Conservation (phyloP, 2,113 vertebrate genomes). For the Pungitius pungitius region DNA sequence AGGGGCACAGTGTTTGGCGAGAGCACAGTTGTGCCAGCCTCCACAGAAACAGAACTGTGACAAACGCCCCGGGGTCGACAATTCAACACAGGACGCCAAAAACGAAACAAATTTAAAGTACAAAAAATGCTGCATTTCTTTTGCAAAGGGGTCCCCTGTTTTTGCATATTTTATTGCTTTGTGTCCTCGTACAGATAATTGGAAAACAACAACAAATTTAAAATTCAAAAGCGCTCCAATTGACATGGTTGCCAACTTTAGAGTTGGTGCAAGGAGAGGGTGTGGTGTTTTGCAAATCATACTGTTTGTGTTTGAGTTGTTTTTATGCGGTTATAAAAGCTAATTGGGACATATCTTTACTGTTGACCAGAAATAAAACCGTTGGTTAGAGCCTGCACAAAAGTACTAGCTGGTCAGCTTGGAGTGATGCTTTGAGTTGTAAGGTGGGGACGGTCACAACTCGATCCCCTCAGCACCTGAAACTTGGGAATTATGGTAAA, state of each 20-base stretch:
- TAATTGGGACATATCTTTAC: constrained; percentile 65
- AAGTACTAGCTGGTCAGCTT: constrained; percentile 63
- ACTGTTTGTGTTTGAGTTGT: constrained; percentile 74
- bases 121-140: constrained; percentile 81
- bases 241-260: constrained; percentile 66
- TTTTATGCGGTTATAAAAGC: constrained; percentile 72
- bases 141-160: constrained; percentile 71
- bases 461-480: constrained; percentile 58
- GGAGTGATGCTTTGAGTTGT: constrained; percentile 61
- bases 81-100: constrained; percentile 82
- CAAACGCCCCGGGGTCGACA: constrained; percentile 76
- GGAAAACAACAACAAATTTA: constrained; percentile 66
- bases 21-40: constrained; percentile 68
- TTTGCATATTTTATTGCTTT: constrained; percentile 64
- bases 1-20: constrained; percentile 62
- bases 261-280: constrained; percentile 58
- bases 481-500: constrained; percentile 57
- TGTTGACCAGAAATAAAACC: constrained; percentile 56
- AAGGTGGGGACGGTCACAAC: constrained; percentile 44
- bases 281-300: constrained; percentile 70
- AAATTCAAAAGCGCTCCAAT: constrained; percentile 69
- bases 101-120: constrained; percentile 73
- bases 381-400: constrained; percentile 62
- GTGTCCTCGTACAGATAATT: constrained; percentile 66
- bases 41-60: constrained; percentile 83